Evolutionary conservation across 1,140 invertebrate species (phyloP), one percentile per base, ranked within the genome.

Genomic region (Leptinotarsa texana): DNA sequence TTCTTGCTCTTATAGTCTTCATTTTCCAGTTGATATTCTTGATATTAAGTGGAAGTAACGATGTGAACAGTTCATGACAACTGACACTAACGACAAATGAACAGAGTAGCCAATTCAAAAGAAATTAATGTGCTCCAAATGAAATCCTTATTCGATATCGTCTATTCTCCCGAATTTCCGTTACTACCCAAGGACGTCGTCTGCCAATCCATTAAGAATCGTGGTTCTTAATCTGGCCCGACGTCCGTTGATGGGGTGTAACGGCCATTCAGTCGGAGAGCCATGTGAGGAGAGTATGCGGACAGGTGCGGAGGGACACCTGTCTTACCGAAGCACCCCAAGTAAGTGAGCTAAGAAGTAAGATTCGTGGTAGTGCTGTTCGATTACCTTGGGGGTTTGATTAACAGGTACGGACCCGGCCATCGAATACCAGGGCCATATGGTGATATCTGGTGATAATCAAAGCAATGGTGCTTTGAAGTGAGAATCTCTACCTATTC

Each of bases 221-320:
- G 51, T 17, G 21, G 65, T 67, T 42, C 65, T 24, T 67, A 67
- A 67, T 67, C 65, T 67, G 17, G 24, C 18, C 18, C 51, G 51
- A 57, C 22, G 69, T 71, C 22, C 69, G 69, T 71, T 62, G 69
- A 61, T 49, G 69, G 69, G 69, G 69, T 71, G 69, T 71, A 71
- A 71, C 69, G 69, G 69, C 69, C 57, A 47, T 49, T 71, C 69
- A 21, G 69, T 21, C 57, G 51, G 6, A 68, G 42, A 62, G 69
- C 57, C 69, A 71, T 71, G 69, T 71, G 69, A 69, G 27, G 48
- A 69, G 51, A 57, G 17, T 21, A 47, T 18, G 57, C n/a, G 57
- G 48, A 71, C 69, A 71, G 69, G 69, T 71, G 69, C 69, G 42
- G 22, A 62, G 61, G 69, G 69, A 71, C 69, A 71, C 69, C 69